Evolutionary conservation across 2,113 vertebrate species (phyloP).

Genomic region (Hemicordylus capensis): DNA sequence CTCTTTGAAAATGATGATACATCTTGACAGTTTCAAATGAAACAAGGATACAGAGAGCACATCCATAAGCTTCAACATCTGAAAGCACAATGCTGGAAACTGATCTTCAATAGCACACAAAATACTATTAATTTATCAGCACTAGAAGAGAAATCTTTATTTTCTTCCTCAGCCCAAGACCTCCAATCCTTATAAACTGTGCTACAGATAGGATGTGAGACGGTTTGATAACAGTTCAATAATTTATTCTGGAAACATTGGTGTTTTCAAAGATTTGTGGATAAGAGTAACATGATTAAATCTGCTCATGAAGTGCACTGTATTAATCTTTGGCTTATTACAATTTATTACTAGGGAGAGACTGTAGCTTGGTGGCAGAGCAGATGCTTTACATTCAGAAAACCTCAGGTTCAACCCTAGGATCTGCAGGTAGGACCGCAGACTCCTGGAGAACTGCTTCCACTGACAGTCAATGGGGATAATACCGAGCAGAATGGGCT

Average conservation of each 20-base stretch:
- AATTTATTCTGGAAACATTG: not conserved
- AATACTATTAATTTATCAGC: slow-evolving; percentile 16
- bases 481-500: too few species aligned
- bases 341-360: too few species aligned
- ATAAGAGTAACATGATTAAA: not conserved
- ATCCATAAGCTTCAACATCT: slow-evolving; percentile 10
- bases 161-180: not conserved
- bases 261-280: not conserved
- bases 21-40: slow-evolving; percentile 28
- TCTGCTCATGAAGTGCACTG: not conserved
- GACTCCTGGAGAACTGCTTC: too few species aligned
- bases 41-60: slow-evolving; percentile 4
- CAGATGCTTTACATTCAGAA: too few species aligned
- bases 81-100: slow-evolving; percentile 23
- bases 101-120: not conserved
- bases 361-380: too few species aligned
- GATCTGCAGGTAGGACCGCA: too few species aligned
- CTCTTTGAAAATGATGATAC: slow-evolving; percentile 24
- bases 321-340: not conserved
- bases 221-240: slow-evolving; percentile 2
- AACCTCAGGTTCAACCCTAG: too few species aligned
- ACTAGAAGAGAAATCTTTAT: slow-evolving; percentile 45
- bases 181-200: not conserved
- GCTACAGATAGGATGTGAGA: not conserved
- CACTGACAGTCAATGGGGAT: too few species aligned